Evolutionary conservation across 2,888 invertebrate genomes (phyloP), one percentile per base, ranked within the genome.

Genomic region (Boloria euphrosyne): DNA sequence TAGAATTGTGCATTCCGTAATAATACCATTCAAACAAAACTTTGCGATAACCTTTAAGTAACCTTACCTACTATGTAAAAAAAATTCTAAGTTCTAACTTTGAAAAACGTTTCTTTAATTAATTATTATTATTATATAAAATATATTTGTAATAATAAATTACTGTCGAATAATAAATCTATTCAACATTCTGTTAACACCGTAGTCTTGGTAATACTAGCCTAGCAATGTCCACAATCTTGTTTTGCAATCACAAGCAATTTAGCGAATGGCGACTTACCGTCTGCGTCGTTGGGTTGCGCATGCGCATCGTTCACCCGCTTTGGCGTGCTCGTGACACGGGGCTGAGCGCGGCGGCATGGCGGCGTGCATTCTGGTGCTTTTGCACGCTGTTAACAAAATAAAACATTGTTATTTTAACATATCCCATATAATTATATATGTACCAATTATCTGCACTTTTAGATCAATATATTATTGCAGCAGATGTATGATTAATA

Each of bases 281-380:
- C 90, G 70, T 81, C 73, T 69, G 77, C 77, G 75, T 85, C 84
- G 72, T 75, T 75, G 60, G 43, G 70, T 65, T 76, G 78, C 65
- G 78, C 75, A 58, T 78, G 80, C 75, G 79, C 75, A 59, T 65
- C 64, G 57, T 14, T 17, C n/a, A 49, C 27, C 71, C 83, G 82
- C 70, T 86, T 85, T 63, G 87, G 83, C 31, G 86, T 84, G 75
- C 78, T 83, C 4, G 81, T 76, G 60, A 78, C 78, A 44, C 83
- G 83, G 49, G 86, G 80, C 76, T 87, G 89, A 68, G 83, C 85
- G 49, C 91, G 88, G 14, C 90, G 84, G 67, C 91, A 92, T 49
- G 91, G 91, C 69, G 90, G 79, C 44, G 85, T 85, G 74, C 89
- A 89, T 77, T 90, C 90, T 62, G 91, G 89, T 17, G 77, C 83